Conservation (phyloP, 1,140 invertebrate species). For the Drosophila yakuba region DNA sequence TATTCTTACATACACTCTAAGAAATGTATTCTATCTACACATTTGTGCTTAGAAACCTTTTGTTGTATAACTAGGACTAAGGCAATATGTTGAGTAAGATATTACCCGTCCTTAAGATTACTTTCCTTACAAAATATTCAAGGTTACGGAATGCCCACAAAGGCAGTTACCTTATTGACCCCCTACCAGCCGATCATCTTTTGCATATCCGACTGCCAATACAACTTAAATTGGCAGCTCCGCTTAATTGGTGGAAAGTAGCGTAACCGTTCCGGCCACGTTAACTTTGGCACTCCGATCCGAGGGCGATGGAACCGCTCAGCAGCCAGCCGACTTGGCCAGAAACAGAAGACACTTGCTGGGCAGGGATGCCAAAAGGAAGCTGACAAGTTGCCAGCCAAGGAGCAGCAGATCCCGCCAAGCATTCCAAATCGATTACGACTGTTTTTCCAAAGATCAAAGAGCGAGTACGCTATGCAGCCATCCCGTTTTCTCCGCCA, state of each 20-base stretch:
- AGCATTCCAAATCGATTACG: constrained; percentile 81
- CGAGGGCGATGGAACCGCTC: constrained; percentile 39
- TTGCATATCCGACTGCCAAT: constrained; percentile 11
- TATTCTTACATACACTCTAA: too few relatives aligned
- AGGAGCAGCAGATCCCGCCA: constrained; percentile 70
- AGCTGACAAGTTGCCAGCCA: constrained; percentile 70
- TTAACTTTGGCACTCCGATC: constrained; percentile 30
- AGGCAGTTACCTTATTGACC: constrained; percentile 13
- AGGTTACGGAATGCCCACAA: background rate
- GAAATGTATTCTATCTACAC: too few relatives aligned
- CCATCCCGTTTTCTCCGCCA: constrained; percentile 1
- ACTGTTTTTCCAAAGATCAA: constrained; percentile 62
- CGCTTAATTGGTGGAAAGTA: constrained; percentile 53
- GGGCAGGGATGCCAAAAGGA: constrained; percentile 70
- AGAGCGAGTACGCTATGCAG: constrained; percentile 29
- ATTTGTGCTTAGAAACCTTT: too few relatives aligned
- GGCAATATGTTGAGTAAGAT: background rate
- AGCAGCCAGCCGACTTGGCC: constrained; percentile 40
- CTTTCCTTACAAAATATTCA: background rate
- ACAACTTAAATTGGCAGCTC: constrained; percentile 30
- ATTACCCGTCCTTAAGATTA: background rate
- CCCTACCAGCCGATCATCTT: background rate
- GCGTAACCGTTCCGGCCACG: constrained; percentile 65
- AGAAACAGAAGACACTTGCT: constrained; percentile 78
- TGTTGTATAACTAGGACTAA: too few relatives aligned